Percentiles rank a stretch among this genome's conserved stretches.
Evolutionary conservation across 2,888 invertebrate genomes (phyloP).

Genomic region (Cephus pulcher): DNA sequence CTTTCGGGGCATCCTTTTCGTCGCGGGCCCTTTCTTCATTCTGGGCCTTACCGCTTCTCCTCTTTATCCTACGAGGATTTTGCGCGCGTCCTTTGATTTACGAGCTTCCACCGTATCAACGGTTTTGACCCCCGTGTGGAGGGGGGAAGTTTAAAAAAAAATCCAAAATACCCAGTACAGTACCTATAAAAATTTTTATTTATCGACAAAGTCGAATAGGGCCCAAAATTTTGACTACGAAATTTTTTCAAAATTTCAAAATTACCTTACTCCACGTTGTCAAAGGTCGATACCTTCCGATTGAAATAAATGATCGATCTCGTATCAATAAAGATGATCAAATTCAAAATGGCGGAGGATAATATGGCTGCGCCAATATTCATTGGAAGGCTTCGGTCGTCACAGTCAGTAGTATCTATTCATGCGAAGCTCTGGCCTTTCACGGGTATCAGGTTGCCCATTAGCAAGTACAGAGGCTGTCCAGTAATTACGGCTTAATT

Average conservation of each 20-base stretch:
- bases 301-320: too few species aligned
- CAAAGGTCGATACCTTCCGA: too few species aligned
- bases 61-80: neutral
- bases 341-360: too few species aligned
- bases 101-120: constrained; percentile 9
- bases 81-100: constrained; percentile 12
- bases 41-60: neutral
- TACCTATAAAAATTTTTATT: too few species aligned
- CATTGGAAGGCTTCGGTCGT: constrained; percentile 20
- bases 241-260: too few species aligned
- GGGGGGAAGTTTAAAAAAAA: neutral
- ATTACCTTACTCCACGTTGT: too few species aligned
- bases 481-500: constrained; percentile 65
- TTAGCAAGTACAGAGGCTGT: constrained; percentile 55
- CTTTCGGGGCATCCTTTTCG: constrained; percentile 42
- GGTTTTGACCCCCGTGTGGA: neutral
- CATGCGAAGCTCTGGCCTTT: constrained; percentile 52
- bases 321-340: too few species aligned
- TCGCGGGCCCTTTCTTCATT: constrained; percentile 6
- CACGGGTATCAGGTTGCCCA: constrained; percentile 64
- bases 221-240: too few species aligned
- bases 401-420: constrained; percentile 41
- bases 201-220: too few species aligned
- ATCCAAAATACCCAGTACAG: too few species aligned
- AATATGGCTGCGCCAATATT: neutral